These are phyloP conservation scores for Pyxicephalus adspersus DNA, from an alignment of 2,113 vertebrate genomes.

Conservation along the genomic window DNA sequence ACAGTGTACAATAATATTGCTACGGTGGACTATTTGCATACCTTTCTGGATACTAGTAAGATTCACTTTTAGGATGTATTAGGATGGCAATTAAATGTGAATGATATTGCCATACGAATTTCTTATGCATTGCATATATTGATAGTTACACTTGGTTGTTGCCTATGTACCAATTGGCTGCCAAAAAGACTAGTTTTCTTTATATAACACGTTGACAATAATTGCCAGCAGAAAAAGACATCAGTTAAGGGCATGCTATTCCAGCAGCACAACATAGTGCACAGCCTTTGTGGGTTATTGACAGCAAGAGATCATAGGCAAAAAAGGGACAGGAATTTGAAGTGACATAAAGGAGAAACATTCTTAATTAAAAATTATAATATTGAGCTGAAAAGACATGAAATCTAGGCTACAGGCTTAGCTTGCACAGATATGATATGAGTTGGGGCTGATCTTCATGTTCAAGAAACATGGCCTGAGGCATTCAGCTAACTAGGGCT, in stretches of 20 bases:
- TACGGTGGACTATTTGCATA: too few species aligned
- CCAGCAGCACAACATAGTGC: slow-evolving; percentile 5
- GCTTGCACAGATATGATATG: slow-evolving; percentile 21
- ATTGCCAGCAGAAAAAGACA: neutral
- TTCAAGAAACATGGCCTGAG: neutral
- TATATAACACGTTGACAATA: neutral
- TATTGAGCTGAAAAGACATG: slow-evolving; percentile 33
- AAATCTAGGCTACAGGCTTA: slow-evolving; percentile 22
- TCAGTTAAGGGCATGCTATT: neutral
- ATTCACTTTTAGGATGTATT: too few species aligned
- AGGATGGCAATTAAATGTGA: too few species aligned
- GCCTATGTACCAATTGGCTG: neutral
- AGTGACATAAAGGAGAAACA: slow-evolving; percentile 24
- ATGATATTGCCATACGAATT: too few species aligned
- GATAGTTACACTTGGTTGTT: too few species aligned
- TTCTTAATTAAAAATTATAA: slow-evolving; percentile 42
- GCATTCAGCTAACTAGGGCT: slow-evolving; percentile 18
- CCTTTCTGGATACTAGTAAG: too few species aligned
- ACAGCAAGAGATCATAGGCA: slow-evolving; percentile 15
- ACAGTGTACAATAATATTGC: too few species aligned
- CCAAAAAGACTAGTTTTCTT: neutral
- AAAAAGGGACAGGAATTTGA: neutral
- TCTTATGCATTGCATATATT: too few species aligned
- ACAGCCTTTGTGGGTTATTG: slow-evolving; percentile 11
- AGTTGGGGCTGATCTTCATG: slow-evolving; percentile 12